Percentiles rank a stretch among this genome's conserved stretches.
Conservation (phyloP, 23 tunicate species). For the Trididemnum nubilum region DNA sequence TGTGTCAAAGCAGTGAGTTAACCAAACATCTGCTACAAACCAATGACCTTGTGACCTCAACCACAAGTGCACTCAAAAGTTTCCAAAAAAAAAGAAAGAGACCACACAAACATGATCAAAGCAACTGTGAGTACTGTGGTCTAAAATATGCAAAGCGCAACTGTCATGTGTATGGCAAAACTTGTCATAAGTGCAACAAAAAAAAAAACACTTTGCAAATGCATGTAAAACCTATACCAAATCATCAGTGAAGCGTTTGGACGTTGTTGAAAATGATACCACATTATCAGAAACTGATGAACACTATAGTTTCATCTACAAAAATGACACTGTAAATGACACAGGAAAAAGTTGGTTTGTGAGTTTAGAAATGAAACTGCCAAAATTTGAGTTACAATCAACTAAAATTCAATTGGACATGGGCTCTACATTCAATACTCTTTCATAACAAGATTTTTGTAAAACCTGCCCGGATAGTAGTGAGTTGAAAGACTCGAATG, state of each 20-base stretch:
- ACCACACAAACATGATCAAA: background rate
- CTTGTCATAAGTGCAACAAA: background rate
- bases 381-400: background rate
- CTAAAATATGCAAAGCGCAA: background rate
- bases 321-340: background rate
- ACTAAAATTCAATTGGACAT: background rate
- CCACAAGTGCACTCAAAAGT: too few species aligned
- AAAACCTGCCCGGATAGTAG: background rate
- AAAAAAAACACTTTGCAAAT: slow-evolving; percentile 7
- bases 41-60: background rate
- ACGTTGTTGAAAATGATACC: background rate
- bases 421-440: background rate
- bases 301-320: background rate
- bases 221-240: background rate
- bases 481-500: background rate
- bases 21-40: background rate
- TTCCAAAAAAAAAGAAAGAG: too few species aligned
- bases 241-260: slow-evolving; percentile 1
- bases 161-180: background rate
- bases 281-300: background rate
- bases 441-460: slow-evolving; percentile 1
- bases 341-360: background rate
- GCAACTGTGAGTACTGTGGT: slow-evolving; percentile 16
- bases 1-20: slow-evolving; percentile 10
- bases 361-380: background rate